A percentile compares a stretch with the other conserved stretches of the same genome.
phyloP scores from a whole-genome alignment of 2,888 invertebrate genomes.

The Liposcelis brunnea region DNA sequence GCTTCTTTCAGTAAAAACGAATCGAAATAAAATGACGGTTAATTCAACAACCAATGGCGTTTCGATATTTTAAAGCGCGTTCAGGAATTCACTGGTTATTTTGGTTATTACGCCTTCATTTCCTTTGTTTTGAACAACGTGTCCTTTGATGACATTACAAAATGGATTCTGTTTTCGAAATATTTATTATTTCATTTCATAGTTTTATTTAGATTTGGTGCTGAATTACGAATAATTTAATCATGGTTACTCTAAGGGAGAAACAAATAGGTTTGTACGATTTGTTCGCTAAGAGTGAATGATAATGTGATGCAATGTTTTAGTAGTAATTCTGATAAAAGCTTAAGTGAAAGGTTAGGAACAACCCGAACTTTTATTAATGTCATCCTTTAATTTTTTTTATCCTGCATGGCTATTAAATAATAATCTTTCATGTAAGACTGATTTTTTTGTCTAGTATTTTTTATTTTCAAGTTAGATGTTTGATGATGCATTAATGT shows the following conservation, averaged over 20 bases:
- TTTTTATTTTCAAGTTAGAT: background rate
- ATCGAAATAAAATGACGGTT: too few relatives aligned
- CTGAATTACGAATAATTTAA: background rate
- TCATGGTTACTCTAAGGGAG: conserved; percentile 22
- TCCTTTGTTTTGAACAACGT: conserved; percentile 11
- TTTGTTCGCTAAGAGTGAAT: background rate
- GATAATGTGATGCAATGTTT: too few relatives aligned
- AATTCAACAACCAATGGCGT: too few relatives aligned
- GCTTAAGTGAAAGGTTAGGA: too few relatives aligned
- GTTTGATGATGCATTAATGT: background rate
- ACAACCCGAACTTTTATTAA: too few relatives aligned
- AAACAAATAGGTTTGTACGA: conserved; percentile 23
- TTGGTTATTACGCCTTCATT: conserved; percentile 11
- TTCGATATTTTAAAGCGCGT: too few relatives aligned
- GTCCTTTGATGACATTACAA: conserved; percentile 10
- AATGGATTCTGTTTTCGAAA: conserved; percentile 11
- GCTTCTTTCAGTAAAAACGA: too few relatives aligned
- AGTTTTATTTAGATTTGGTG: too few relatives aligned
- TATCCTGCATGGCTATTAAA: conserved; percentile 1
- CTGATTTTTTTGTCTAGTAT: background rate
- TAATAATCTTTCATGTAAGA: conserved; percentile 9
- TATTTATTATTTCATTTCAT: conserved; percentile 10
- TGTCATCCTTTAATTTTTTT: too few relatives aligned
- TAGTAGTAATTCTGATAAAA: too few relatives aligned
- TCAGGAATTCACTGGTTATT: too few relatives aligned